Conservation (phyloP, 2,888 invertebrate species). For the Anthophora plumipes region DNA sequence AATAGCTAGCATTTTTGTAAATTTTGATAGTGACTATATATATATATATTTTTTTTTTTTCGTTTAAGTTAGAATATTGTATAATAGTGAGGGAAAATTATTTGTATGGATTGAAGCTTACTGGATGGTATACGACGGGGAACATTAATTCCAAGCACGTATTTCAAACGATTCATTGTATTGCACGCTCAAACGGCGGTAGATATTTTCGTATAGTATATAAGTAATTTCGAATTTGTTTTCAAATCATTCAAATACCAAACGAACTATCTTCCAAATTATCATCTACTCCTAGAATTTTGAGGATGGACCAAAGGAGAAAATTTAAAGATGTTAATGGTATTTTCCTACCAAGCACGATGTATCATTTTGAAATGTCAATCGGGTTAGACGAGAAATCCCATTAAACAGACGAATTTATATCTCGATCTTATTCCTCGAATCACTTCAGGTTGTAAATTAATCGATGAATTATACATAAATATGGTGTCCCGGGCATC, state of each 20-base stretch:
- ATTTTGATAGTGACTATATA: too few species aligned
- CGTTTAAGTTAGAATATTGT: background rate
- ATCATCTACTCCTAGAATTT: conserved; percentile 48
- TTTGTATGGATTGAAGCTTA: conserved; percentile 50
- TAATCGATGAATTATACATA: background rate
- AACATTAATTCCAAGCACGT: conserved; percentile 66
- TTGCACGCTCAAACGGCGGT: too few species aligned
- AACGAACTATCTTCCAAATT: background rate
- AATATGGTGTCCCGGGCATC: background rate
- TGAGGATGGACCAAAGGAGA: conserved; percentile 23
- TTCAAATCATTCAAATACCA: too few species aligned
- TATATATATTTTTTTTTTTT: background rate
- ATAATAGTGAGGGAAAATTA: background rate
- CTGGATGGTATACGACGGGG: conserved; percentile 63
- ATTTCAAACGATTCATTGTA: conserved; percentile 76
- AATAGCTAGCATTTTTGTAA: too few species aligned
- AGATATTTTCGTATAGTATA: background rate
- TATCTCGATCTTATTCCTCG: background rate
- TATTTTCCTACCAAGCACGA: conserved; percentile 6
- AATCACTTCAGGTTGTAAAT: conserved; percentile 31
- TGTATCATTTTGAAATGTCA: conserved; percentile 44
- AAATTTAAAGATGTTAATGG: background rate
- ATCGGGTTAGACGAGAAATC: conserved; percentile 23
- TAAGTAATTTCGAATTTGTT: background rate
- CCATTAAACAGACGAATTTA: conserved; percentile 57